These are phyloP conservation scores for Dioctria linearis DNA, from an alignment of 2,888 invertebrate genomes.

Conservation along the genomic window DNA sequence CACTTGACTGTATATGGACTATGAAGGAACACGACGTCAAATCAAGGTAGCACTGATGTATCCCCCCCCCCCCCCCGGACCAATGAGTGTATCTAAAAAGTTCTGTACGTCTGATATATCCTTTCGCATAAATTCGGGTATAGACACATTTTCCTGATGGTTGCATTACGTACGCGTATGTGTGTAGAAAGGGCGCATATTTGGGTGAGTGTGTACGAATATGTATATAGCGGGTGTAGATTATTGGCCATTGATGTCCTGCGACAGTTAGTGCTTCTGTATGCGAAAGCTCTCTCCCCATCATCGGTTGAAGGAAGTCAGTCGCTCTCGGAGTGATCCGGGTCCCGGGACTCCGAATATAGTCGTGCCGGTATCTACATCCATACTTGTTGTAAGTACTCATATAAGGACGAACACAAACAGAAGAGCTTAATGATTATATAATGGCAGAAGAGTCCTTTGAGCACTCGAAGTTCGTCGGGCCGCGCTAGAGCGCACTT, in stretches of 20 bases:
- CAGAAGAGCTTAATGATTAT: slow-evolving; percentile 40
- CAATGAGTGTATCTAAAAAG: background rate
- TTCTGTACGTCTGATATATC: background rate
- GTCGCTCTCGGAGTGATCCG: background rate
- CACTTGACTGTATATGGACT: background rate
- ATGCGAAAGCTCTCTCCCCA: background rate
- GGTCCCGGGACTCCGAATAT: no score
- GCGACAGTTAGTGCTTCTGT: background rate
- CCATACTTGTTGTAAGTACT: slow-evolving; percentile 22
- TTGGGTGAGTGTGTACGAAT: background rate
- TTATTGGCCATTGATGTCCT: slow-evolving; percentile 39
- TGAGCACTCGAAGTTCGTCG: slow-evolving; percentile 60
- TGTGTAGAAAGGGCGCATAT: slow-evolving; percentile 10
- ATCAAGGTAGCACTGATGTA: slow-evolving; percentile 26
- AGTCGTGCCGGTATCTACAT: background rate
- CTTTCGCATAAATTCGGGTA: background rate
- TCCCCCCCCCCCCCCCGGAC: no score
- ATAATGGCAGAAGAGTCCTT: slow-evolving; percentile 51
- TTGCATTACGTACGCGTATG: background rate
- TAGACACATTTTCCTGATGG: background rate
- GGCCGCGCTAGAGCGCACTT: slow-evolving; percentile 61
- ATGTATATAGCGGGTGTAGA: background rate
- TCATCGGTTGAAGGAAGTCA: background rate
- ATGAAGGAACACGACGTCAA: slow-evolving; percentile 15
- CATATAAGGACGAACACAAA: slow-evolving; percentile 39